Evolutionary conservation across 2,797 vertebrate species (phyloP).

Genomic region (Tinamus major): DNA sequence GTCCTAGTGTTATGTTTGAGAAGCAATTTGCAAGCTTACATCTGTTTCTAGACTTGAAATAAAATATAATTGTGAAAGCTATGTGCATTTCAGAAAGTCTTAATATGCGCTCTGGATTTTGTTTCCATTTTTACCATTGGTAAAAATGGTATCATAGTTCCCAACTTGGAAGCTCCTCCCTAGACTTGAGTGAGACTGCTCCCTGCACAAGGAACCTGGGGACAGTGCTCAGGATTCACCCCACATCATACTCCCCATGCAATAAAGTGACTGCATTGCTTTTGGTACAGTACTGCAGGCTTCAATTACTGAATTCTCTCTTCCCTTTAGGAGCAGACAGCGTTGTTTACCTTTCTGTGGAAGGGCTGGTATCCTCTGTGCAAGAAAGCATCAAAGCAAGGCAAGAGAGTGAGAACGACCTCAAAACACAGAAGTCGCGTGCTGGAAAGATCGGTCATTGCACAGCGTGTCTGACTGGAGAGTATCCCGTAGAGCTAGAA

Average conservation of each 20-base stretch:
- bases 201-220: neutral
- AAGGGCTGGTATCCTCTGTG: slow-evolving; percentile 93
- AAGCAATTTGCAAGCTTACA: neutral
- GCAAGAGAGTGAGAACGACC: slow-evolving; percentile 78
- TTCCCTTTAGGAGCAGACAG: slow-evolving; percentile 89
- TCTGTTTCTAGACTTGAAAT: neutral
- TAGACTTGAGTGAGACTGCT: neutral
- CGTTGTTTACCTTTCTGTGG: slow-evolving; percentile 93
- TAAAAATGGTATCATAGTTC: neutral
- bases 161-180: neutral
- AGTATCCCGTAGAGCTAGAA: slow-evolving; percentile 94
- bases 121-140: neutral
- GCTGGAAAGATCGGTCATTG: slow-evolving; percentile 87
- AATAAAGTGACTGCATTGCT: neutral
- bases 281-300: neutral
- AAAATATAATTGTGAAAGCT: neutral
- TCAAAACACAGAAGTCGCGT: slow-evolving; percentile 62
- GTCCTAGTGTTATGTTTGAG: neutral
- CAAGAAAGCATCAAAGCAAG: slow-evolving; percentile 84
- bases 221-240: neutral
- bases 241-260: neutral
- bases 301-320: neutral
- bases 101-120: neutral
- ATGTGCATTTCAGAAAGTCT: neutral
- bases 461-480: slow-evolving; percentile 94